Conservation (phyloP, 2,797 vertebrate species). For the Halcyon chelicuti region DNA sequence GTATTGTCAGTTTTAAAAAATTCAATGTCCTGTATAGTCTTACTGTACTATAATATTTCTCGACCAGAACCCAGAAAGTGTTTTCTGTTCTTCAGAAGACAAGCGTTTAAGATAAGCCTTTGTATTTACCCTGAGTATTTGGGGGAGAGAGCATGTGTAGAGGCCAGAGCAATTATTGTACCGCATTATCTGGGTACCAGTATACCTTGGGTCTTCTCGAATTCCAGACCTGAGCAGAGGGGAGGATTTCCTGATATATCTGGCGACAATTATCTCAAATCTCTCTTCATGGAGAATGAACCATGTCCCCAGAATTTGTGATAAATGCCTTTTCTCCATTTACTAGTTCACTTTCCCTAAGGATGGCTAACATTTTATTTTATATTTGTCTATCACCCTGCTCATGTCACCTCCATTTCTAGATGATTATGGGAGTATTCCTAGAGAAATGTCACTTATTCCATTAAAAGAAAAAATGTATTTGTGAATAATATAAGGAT, state of each 20-base stretch:
- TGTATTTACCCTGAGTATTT: neutral
- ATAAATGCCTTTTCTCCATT: neutral
- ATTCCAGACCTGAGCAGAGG: neutral
- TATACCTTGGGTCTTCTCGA: neutral
- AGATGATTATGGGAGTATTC: neutral
- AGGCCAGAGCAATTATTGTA: neutral
- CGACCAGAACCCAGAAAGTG: neutral
- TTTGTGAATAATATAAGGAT: neutral
- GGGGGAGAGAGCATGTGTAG: neutral
- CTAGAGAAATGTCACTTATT: neutral
- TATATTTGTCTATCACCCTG: neutral
- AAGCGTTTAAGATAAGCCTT: neutral
- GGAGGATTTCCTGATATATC: neutral
- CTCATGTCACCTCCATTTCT: neutral
- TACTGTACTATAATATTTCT: neutral
- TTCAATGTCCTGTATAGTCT: neutral
- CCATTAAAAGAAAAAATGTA: neutral
- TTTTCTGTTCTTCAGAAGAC: neutral
- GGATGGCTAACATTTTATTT: neutral
- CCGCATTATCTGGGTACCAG: neutral
- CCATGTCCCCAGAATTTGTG: neutral
- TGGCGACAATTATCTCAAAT: neutral
- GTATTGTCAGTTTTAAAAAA: neutral
- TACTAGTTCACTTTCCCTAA: neutral
- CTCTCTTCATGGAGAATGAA: neutral